Evolutionary conservation across 1,140 invertebrate genomes (phyloP), one percentile per base, ranked within the genome.

Genomic region (Bathynomus jamesi): DNA sequence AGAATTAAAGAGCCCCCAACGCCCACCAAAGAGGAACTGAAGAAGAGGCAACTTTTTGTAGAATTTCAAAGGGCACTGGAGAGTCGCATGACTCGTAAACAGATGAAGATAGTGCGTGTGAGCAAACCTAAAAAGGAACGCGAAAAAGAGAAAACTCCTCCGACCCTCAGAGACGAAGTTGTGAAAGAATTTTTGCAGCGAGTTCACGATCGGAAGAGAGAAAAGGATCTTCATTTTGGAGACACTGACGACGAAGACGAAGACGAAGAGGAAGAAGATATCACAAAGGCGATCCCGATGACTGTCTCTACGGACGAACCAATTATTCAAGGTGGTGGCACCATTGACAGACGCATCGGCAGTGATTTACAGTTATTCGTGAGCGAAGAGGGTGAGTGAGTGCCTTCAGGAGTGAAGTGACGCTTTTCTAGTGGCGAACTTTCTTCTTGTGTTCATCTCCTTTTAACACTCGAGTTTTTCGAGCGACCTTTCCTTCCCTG

Each of bases 181-280:
- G 72, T 77, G 5, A 67, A 74, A 31, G 76, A 77, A 65, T 77
- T 77, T 67, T 69, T 77, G n/a, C 66, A 77, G 27, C 69, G 72
- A 11, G 76, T 77, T 21, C 73, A 77, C 46, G 66, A 77, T 32
- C 72, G 76, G 3, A 77, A 77, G 46, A 74, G 72, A 30, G 76
- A 77, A 46, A 77, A 72, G 40, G 68, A 77, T 40, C 65, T 77
- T 4, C 76, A 77, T 61, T 77, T 71, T 46, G 76, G 76, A 3
- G 76, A 77, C 67, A 77, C 76, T 4, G 76, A 77, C 69, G 69
- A 70, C 60, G 74, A 76, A 65, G 72, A 72, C 1, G 72, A 77
- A 24, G 67, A 69, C 0, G 66, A 46, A 2, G 67, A 69, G n/a
- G 13, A 11, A 3, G 28, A 27, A 17, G 21, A 28, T 5, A 69